phyloP scores from a whole-genome alignment of 2,113 vertebrate genomes.

The Rhea pennata region DNA sequence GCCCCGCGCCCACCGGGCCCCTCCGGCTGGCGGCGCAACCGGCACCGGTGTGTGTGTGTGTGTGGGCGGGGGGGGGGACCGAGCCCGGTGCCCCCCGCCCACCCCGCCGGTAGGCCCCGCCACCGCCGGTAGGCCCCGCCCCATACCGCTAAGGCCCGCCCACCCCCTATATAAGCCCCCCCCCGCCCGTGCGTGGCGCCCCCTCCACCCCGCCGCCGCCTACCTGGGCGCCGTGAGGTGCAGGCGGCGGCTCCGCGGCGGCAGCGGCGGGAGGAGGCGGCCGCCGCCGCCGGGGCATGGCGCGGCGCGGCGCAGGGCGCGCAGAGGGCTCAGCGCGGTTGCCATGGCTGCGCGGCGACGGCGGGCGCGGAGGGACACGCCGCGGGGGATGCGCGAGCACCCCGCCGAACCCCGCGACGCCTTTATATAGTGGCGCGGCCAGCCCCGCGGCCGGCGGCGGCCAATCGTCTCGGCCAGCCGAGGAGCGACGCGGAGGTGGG shows the following conservation, averaged over 20 bases:
- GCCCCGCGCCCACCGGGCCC: neutral
- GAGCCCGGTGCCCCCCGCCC: too few species aligned
- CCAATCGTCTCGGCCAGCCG: neutral
- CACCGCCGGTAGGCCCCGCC: too few species aligned
- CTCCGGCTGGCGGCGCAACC: too few species aligned
- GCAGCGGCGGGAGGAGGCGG: neutral
- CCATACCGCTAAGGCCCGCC: neutral
- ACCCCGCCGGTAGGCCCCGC: neutral
- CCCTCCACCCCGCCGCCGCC: neutral
- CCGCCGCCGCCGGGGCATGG: neutral
- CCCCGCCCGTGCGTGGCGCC: too few species aligned
- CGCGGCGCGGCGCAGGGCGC: neutral
- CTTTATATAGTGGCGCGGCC: neutral
- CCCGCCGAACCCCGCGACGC: fast-evolving
- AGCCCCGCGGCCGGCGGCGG: neutral
- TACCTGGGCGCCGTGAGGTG: conserved; percentile 27
- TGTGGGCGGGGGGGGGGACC: fast-evolving
- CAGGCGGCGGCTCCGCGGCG: neutral
- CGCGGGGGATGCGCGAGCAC: fast-evolving
- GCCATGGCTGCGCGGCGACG: neutral
- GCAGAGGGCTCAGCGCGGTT: neutral
- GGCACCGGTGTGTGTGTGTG: too few species aligned
- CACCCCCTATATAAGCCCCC: too few species aligned
- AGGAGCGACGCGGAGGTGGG: too few species aligned
- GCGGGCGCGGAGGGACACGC: fast-evolving